Percentiles rank a stretch among this genome's conserved stretches.
Conservation (phyloP, 2,888 invertebrate species). For the Plemyria rubiginata region DNA sequence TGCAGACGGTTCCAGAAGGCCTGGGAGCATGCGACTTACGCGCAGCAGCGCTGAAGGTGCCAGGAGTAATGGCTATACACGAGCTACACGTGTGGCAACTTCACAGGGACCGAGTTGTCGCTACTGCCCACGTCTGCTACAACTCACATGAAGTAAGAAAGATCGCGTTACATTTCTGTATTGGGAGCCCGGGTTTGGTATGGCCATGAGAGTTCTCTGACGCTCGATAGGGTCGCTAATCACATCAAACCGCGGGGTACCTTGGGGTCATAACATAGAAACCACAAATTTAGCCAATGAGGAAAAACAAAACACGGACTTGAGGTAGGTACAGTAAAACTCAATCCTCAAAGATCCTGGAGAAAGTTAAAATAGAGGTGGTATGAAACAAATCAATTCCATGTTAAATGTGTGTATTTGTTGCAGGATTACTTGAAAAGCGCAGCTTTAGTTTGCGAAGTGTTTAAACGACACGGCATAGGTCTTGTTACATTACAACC, state of each 20-base stretch:
- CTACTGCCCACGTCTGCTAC: constrained; percentile 91
- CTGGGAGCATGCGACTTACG: constrained; percentile 87
- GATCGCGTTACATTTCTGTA: neutral
- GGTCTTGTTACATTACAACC: constrained; percentile 94
- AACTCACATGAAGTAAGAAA: constrained; percentile 66
- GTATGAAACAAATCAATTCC: too few relatives aligned
- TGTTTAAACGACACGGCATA: constrained; percentile 92
- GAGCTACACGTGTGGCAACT: constrained; percentile 96
- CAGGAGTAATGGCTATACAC: constrained; percentile 87
- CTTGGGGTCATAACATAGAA: too few relatives aligned
- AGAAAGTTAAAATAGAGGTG: too few relatives aligned
- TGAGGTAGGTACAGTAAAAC: too few relatives aligned
- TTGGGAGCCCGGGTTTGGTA: too few relatives aligned
- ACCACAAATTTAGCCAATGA: too few relatives aligned
- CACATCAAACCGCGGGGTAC: too few relatives aligned
- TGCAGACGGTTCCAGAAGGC: constrained; percentile 96
- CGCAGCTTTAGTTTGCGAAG: constrained; percentile 86
- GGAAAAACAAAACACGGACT: too few relatives aligned
- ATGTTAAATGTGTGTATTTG: neutral
- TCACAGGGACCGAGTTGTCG: constrained; percentile 91
- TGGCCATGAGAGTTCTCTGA: too few relatives aligned
- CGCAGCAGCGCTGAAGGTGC: constrained; percentile 72
- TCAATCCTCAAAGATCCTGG: too few relatives aligned
- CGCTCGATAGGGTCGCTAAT: too few relatives aligned
- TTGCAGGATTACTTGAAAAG: constrained; percentile 72